A percentile compares a stretch with the other conserved stretches of the same genome.
These are phyloP conservation scores for Trichonephila clavipes DNA, from an alignment of 1,140 invertebrate species.

Conservation along the genomic window DNA sequence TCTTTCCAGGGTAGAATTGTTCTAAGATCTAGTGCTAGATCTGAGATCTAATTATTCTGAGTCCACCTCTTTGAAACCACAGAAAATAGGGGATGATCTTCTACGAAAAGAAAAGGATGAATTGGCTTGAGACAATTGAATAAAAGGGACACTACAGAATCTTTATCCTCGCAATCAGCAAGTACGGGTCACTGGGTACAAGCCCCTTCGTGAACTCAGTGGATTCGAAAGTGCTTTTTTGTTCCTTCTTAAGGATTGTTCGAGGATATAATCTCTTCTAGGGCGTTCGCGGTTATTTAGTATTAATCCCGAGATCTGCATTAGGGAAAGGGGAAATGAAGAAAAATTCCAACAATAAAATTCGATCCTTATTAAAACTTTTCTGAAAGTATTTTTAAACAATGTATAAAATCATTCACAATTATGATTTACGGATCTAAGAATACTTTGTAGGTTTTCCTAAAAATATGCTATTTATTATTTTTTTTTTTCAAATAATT, in stretches of 20 bases:
- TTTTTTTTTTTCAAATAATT: too few relatives aligned
- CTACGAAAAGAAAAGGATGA: neutral
- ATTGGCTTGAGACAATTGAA: neutral
- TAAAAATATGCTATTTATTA: too few relatives aligned
- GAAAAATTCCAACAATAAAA: neutral
- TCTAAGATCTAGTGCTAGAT: neutral
- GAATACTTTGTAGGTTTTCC: too few relatives aligned
- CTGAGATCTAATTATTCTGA: neutral
- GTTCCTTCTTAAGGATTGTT: neutral
- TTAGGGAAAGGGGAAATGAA: neutral
- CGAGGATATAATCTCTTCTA: neutral
- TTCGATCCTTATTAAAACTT: neutral
- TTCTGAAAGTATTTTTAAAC: neutral
- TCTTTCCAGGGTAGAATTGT: neutral
- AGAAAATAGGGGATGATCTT: neutral
- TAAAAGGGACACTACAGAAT: neutral
- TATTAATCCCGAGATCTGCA: neutral
- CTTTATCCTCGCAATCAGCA: neutral
- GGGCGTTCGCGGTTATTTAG: neutral
- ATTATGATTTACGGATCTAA: too few relatives aligned
- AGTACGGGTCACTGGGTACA: neutral
- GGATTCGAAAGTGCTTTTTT: neutral
- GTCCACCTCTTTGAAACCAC: too few relatives aligned
- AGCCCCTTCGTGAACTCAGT: neutral
- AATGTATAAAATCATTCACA: neutral